These are phyloP conservation scores for Sebastes flavidus DNA, from an alignment of 2,797 vertebrate genomes.

Conservation along the genomic window DNA sequence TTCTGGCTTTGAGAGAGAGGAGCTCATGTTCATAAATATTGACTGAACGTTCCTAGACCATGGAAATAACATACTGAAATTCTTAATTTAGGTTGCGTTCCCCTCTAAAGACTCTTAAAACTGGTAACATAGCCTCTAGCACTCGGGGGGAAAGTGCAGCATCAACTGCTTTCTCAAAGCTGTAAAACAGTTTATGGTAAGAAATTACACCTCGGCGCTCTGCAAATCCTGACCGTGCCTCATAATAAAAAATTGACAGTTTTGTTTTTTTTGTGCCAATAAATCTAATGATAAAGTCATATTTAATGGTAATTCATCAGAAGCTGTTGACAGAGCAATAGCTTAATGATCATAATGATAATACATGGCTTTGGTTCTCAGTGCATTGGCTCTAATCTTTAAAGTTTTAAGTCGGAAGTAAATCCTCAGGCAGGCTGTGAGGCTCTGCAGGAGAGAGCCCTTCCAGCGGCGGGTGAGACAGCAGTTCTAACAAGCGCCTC, in stretches of 20 bases:
- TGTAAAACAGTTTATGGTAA: constrained; percentile 14
- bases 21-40: background rate
- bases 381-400: background rate
- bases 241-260: constrained; percentile 1
- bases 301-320: background rate
- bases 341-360: background rate
- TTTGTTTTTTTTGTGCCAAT: background rate
- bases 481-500: constrained; percentile 29
- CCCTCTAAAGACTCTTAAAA: background rate
- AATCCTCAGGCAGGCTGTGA: constrained; percentile 10
- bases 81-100: too few relatives aligned
- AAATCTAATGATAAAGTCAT: background rate
- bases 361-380: background rate
- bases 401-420: constrained; percentile 18
- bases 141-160: background rate
- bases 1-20: background rate
- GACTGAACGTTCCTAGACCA: background rate
- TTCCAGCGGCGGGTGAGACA: constrained; percentile 3
- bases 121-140: background rate
- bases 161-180: background rate
- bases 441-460: constrained; percentile 15
- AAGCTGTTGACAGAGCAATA: background rate
- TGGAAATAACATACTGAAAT: background rate
- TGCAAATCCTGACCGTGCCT: constrained; percentile 6
- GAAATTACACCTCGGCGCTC: constrained; percentile 3